Base-by-base conservation (phyloP, 1,140 invertebrate species). In the Drosophila busckii region DNA sequence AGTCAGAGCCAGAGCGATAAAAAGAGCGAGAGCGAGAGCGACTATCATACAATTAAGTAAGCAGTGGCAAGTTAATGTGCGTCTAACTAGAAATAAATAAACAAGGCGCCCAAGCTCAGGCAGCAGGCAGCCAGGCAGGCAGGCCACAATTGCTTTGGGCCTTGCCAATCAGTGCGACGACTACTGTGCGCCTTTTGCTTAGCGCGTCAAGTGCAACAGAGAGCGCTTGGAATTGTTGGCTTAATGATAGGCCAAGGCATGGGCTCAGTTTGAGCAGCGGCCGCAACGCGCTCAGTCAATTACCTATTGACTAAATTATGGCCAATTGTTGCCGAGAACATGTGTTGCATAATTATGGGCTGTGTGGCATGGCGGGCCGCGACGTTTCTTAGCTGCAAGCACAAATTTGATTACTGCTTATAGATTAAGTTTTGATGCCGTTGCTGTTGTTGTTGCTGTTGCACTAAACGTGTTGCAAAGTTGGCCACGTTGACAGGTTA, bases 81-180 rank as follows among this genome's bases (percentile, higher is more conserved):
- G 59, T 55, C 73, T 80, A 78, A 78, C 73, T 78, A 78, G 73
- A 73, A 78, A 78, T 78, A 78, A 78, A 78, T 78, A 78, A 78
- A 78, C 73, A 78, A 80, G 68, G 63, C 64, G 60, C 56, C 32
- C 45, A 17, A 34, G 16, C 31, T 42, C 31, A 44, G 23, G 2
- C 35, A 28, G 34, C 22, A 8, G 29, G 32, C 52, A 8, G 22
- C 62, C 49, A 28, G 23, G 31, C 48, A 25, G 49, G 61, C 55
- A 19, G 41, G 6, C 26, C 35, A 20, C 10, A 19, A 28, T 23
- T 13, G 16, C 20, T 19, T 13, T 6, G 20, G 28, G 41, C 41
- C 13, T 31, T 10, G 10, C 17, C 44, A 48, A 26, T 35, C 44
- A 26, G 29, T 16, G 31, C 16, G 41, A 45, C 31, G 34, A 35